Conservation (phyloP, 2,888 invertebrate genomes). For the Melangyna quadrimaculata region DNA sequence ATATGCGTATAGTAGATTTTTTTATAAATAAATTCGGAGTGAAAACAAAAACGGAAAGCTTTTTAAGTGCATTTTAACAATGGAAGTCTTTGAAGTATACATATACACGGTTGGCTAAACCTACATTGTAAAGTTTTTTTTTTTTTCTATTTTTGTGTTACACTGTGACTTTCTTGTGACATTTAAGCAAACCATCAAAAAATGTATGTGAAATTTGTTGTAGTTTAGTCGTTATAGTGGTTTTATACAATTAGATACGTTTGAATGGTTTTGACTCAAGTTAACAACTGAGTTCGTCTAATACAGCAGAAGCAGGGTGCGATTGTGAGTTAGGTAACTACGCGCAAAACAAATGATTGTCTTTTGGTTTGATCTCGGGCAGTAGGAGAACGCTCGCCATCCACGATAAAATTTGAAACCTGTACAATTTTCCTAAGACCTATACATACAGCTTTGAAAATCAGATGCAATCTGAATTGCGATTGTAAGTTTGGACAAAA, state of each 20-base stretch:
- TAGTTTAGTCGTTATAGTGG: background rate
- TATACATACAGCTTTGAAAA: too few relatives aligned
- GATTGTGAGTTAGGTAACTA: too few relatives aligned
- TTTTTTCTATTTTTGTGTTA: background rate
- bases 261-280: background rate
- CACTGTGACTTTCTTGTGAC: conserved; percentile 1
- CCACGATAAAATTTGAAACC: too few relatives aligned
- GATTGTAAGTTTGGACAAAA: too few relatives aligned
- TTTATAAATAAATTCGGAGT: background rate
- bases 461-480: too few relatives aligned
- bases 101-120: conserved; percentile 16
- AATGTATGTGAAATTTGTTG: background rate
- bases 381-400: too few relatives aligned
- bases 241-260: background rate
- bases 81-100: background rate
- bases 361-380: too few relatives aligned
- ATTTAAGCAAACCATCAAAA: background rate
- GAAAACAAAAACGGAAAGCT: background rate
- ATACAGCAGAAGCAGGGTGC: too few relatives aligned
- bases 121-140: background rate
- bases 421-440: too few relatives aligned
- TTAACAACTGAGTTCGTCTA: background rate
- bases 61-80: background rate
- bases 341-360: too few relatives aligned
- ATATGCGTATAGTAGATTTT: background rate